phyloP scores from a whole-genome alignment of 2,888 invertebrate species.

The Anagyrus pseudococci region DNA sequence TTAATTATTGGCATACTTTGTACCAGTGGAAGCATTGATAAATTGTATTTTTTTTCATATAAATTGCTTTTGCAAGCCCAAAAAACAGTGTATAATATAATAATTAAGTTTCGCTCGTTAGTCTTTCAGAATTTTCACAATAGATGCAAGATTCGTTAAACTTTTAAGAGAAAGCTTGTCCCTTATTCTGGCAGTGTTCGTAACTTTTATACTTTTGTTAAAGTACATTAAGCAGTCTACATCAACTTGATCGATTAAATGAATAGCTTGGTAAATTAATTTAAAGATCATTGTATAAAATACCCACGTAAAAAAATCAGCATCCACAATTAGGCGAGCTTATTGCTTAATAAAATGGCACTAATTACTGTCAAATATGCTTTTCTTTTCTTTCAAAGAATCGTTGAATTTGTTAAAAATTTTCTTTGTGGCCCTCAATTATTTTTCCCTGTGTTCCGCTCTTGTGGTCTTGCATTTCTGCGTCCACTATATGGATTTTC shows the following conservation, averaged over 20 bases:
- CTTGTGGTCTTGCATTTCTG: slow-evolving; percentile 21
- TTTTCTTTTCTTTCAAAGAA: slow-evolving; percentile 39
- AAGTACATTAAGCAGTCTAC: slow-evolving; percentile 25
- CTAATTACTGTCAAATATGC: slow-evolving; percentile 53
- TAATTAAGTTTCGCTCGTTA: slow-evolving; percentile 22
- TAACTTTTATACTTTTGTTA: slow-evolving; percentile 3
- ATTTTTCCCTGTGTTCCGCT: slow-evolving; percentile 26
- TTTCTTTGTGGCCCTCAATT: slow-evolving; percentile 26
- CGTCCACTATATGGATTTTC: slow-evolving; percentile 21
- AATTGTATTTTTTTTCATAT: slow-evolving; percentile 10
- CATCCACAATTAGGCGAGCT: slow-evolving; percentile 46
- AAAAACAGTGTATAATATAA: slow-evolving; percentile 17
- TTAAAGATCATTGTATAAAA: slow-evolving; percentile 26
- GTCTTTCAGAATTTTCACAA: not conserved
- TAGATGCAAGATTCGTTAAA: slow-evolving; percentile 10
- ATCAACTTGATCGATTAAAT: slow-evolving; percentile 21
- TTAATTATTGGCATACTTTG: slow-evolving; percentile 44
- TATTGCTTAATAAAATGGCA: slow-evolving; percentile 61
- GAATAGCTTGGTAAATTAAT: slow-evolving; percentile 19
- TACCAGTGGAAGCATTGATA: slow-evolving; percentile 54
- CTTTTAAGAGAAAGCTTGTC: slow-evolving; percentile 15
- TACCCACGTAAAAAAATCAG: slow-evolving; percentile 31
- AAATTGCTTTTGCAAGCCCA: slow-evolving; percentile 14
- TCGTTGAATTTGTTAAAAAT: slow-evolving; percentile 43
- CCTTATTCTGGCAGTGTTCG: slow-evolving; percentile 36